phyloP scores from a whole-genome alignment of 2,797 vertebrate species.

The Eleutherodactylus coqui region DNA sequence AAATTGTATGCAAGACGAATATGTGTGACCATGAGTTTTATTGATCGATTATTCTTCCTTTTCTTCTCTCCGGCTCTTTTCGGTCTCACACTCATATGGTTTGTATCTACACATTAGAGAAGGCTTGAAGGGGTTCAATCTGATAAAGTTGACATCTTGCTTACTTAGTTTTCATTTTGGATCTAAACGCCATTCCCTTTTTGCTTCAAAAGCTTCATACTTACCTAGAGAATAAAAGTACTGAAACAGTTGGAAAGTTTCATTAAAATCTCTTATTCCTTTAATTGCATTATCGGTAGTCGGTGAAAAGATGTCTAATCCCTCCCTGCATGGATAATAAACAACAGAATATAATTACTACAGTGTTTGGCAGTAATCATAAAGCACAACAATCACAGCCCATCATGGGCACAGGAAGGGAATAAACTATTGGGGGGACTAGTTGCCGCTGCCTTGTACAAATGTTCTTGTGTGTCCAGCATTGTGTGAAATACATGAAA shows the following conservation, averaged over 20 bases:
- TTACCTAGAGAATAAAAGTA: constrained; percentile 61
- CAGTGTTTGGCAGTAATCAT: neutral
- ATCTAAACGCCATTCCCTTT: too few species aligned
- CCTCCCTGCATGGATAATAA: neutral
- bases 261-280: neutral
- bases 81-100: too few species aligned
- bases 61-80: too few species aligned
- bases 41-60: too few species aligned
- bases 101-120: too few species aligned
- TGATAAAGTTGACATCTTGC: too few species aligned
- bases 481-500: neutral
- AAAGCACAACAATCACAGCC: neutral
- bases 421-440: neutral
- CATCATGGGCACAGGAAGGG: neutral
- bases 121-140: too few species aligned
- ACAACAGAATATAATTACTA: neutral
- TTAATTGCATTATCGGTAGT: neutral
- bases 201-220: constrained; percentile 42
- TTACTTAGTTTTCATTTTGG: too few species aligned
- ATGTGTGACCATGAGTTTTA: too few species aligned
- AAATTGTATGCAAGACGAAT: too few species aligned
- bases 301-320: neutral
- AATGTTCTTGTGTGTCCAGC: neutral
- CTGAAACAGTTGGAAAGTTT: neutral
- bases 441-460: neutral